Percentiles rank a stretch among this genome's conserved stretches.
Conservation (phyloP, 2,888 invertebrate species). For the Monochamus alternatus region DNA sequence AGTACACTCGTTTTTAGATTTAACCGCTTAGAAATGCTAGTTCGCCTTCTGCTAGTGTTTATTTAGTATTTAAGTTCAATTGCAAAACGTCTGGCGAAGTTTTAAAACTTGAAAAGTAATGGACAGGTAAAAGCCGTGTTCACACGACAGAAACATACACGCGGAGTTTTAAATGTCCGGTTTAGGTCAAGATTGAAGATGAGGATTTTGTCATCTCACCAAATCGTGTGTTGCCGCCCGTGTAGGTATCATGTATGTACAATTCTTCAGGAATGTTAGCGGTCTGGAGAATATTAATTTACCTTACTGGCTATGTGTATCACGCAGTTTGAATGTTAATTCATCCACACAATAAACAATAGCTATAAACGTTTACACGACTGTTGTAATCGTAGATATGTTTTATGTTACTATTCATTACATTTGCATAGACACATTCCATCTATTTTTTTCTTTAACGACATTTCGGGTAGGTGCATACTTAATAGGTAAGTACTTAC, state of each 20-base stretch:
- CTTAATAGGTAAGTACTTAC: no score
- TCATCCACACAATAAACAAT: conserved; percentile 30
- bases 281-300: conserved; percentile 39
- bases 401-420: conserved; percentile 9
- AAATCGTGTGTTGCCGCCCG: conserved; percentile 29
- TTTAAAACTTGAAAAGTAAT: conserved; percentile 59
- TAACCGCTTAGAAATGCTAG: conserved; percentile 1
- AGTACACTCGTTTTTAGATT: neutral
- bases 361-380: conserved; percentile 23
- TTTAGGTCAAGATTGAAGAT: conserved; percentile 63
- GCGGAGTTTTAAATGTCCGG: conserved; percentile 67
- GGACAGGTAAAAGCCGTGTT: conserved; percentile 68
- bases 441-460: neutral
- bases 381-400: conserved; percentile 17
- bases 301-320: conserved; percentile 28
- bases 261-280: conserved; percentile 33
- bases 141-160: conserved; percentile 62
- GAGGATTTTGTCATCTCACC: conserved; percentile 55
- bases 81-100: conserved; percentile 56
- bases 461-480: neutral
- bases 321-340: conserved; percentile 28
- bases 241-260: conserved; percentile 15
- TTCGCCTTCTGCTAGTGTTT: conserved; percentile 5
- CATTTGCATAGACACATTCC: conserved; percentile 7
- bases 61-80: conserved; percentile 13